phyloP scores from a whole-genome alignment of 2,113 vertebrate genomes.

The Pogonocichla stellata region DNA sequence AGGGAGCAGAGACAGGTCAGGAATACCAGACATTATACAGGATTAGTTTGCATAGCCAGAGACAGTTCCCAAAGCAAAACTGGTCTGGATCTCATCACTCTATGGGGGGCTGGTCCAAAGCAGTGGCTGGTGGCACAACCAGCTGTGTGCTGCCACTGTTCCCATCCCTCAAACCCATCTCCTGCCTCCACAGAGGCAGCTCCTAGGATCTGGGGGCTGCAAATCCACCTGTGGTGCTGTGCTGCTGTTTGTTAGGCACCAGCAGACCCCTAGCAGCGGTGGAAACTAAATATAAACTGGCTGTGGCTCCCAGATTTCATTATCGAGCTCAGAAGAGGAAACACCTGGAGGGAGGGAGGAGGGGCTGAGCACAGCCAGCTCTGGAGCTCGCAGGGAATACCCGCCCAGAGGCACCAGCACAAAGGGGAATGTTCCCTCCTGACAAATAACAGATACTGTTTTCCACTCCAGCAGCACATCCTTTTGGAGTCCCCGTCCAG shows the following conservation, averaged over 20 bases:
- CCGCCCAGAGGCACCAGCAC: neutral
- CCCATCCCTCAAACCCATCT: neutral
- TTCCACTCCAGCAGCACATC: neutral
- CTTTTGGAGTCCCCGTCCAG: neutral
- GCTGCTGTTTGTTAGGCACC: neutral
- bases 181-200: neutral
- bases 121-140: neutral
- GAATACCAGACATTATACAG: slow-evolving; percentile 37
- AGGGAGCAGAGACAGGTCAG: slow-evolving; percentile 48
- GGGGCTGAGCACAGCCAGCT: neutral
- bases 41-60: slow-evolving; percentile 14
- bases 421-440: neutral
- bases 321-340: slow-evolving; percentile 56
- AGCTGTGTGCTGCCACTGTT: neutral
- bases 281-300: slow-evolving; percentile 48
- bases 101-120: neutral
- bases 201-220: neutral
- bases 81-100: neutral
- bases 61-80: slow-evolving; percentile 12
- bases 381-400: neutral
- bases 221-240: neutral
- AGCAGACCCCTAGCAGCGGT: neutral
- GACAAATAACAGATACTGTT: neutral
- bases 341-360: slow-evolving; percentile 56
- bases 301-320: neutral